Percentiles rank a stretch among this genome's conserved stretches.
phyloP scores from a whole-genome alignment of 2,888 invertebrate genomes.

The Lochmaea capreae region DNA sequence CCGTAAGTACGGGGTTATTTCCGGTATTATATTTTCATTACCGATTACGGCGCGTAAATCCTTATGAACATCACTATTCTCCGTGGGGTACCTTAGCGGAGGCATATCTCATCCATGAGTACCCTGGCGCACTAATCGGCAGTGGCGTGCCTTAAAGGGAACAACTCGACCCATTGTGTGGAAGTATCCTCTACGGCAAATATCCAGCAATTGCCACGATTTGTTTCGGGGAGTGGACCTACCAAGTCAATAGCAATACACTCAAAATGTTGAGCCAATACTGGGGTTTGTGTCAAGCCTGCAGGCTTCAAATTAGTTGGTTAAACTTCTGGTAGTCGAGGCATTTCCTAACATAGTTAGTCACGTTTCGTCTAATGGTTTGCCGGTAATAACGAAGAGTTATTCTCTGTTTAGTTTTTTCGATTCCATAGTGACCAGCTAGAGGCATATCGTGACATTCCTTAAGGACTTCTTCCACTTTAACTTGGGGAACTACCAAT shows the following conservation, averaged over 20 bases:
- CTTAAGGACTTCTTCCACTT: constrained; percentile 35
- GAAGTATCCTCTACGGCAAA: constrained; percentile 52
- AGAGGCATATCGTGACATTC: constrained; percentile 48
- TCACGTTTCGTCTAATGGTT: constrained; percentile 46
- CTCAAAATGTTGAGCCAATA: constrained; percentile 44
- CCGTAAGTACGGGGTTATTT: too few species aligned
- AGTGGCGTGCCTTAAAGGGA: constrained; percentile 34
- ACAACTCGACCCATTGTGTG: constrained; percentile 52
- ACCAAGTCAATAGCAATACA: constrained; percentile 52
- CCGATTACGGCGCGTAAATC: too few species aligned
- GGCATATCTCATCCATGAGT: constrained; percentile 51
- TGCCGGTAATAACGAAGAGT: constrained; percentile 49
- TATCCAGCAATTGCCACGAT: constrained; percentile 43
- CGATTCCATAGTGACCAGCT: constrained; percentile 53
- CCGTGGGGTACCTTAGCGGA: constrained; percentile 57
- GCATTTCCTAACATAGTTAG: constrained; percentile 48
- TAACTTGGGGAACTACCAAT: constrained; percentile 45
- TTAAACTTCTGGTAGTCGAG: constrained; percentile 53
- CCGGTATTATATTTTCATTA: too few species aligned
- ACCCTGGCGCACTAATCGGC: constrained; percentile 45
- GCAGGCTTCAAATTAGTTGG: constrained; percentile 49
- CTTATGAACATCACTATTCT: too few species aligned
- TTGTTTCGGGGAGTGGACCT: constrained; percentile 50
- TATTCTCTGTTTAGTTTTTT: constrained; percentile 48
- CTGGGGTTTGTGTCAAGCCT: constrained; percentile 53